Evolutionary conservation across 2,797 vertebrate species (phyloP).

Genomic region (Phataginus tetradactyla): DNA sequence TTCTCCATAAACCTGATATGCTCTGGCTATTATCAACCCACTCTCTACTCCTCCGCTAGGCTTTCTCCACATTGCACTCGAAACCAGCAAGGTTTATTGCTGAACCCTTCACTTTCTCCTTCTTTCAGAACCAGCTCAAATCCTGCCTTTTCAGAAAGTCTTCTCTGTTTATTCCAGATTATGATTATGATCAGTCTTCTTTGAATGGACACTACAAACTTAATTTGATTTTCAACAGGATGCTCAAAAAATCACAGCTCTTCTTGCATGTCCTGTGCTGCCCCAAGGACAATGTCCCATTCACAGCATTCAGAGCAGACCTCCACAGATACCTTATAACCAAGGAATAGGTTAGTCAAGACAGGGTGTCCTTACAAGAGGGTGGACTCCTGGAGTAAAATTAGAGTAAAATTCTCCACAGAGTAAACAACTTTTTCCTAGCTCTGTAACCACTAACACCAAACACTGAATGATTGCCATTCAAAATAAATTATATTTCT

Average conservation of each 20-base stretch:
- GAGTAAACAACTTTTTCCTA: not conserved
- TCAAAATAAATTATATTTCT: not conserved
- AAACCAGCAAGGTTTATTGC: not conserved
- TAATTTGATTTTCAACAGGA: not conserved
- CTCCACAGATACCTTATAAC: not conserved
- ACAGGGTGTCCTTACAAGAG: not conserved
- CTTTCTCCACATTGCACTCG: not conserved
- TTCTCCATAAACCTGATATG: not conserved
- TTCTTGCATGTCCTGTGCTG: not conserved
- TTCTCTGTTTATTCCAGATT: not conserved
- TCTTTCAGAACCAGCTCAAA: not conserved
- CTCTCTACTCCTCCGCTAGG: not conserved
- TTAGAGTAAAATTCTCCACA: not conserved
- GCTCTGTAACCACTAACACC: not conserved
- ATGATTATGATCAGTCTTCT: not conserved
- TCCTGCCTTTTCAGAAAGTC: not conserved
- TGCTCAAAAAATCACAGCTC: not conserved
- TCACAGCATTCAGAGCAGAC: too few relatives aligned
- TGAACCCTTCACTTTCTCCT: not conserved
- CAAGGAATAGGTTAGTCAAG: not conserved
- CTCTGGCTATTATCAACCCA: not conserved
- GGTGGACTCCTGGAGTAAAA: not conserved
- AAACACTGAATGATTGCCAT: not conserved
- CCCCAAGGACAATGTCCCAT: not conserved
- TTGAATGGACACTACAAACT: not conserved